A percentile compares a stretch with the other conserved stretches of the same genome.
Conservation (phyloP, 92 coral and sea anemone genomes). For the Pocillopora meandrina region DNA sequence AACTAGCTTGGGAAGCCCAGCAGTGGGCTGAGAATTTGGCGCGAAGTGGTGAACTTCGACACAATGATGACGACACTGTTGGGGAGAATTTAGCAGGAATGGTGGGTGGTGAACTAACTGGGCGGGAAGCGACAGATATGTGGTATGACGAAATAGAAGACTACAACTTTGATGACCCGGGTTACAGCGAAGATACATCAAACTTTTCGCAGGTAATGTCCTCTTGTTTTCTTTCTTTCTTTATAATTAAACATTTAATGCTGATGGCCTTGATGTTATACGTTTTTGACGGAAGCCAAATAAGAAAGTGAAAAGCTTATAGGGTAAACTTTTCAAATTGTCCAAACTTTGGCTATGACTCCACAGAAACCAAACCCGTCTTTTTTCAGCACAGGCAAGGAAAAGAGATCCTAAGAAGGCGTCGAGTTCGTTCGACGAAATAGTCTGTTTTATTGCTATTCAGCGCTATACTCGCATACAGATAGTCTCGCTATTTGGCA, state of each 20-base stretch:
- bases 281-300: neutral
- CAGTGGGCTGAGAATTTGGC: slow-evolving; percentile 96
- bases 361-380: no score
- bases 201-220: slow-evolving; percentile 87
- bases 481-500: no score
- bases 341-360: no score
- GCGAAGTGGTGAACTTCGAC: slow-evolving; percentile 81
- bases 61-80: slow-evolving; percentile 85
- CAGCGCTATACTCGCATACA: no score
- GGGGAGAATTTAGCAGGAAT: slow-evolving; percentile 99
- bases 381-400: no score
- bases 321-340: no score
- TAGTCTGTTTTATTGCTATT: no score
- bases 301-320: no score
- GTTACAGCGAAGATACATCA: slow-evolving; percentile 91
- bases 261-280: neutral
- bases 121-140: slow-evolving; percentile 89
- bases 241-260: no score
- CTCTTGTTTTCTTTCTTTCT: neutral
- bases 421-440: no score
- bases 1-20: slow-evolving; percentile 97
- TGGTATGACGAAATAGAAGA: slow-evolving; percentile 95
- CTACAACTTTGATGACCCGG: slow-evolving; percentile 79
- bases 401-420: no score
- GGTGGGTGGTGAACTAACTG: slow-evolving; percentile 86